A percentile compares a stretch with the other conserved stretches of the same genome.
These are phyloP conservation scores for Drosophila lacicola DNA, from an alignment of 2,888 invertebrate genomes.

Conservation along the genomic window DNA sequence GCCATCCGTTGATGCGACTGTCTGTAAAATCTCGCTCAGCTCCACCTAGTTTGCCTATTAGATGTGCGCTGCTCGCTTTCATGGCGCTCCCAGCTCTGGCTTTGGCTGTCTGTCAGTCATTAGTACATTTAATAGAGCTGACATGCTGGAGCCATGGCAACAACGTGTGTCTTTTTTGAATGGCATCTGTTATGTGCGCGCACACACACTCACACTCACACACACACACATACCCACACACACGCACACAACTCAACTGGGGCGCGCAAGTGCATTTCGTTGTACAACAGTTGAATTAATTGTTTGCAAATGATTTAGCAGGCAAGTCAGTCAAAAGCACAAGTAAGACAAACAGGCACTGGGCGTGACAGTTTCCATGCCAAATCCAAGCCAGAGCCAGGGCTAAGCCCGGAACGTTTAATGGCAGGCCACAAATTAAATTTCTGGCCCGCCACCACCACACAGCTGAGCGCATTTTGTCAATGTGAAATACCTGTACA, in stretches of 20 bases:
- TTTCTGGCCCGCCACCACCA: constrained; percentile 37
- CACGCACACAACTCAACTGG: constrained; percentile 18
- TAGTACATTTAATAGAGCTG: constrained; percentile 57
- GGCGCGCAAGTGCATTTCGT: constrained; percentile 50
- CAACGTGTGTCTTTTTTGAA: constrained; percentile 37
- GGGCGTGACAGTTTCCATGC: not conserved
- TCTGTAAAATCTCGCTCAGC: constrained; percentile 10
- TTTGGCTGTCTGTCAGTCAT: constrained; percentile 47
- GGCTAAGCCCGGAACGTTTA: constrained; percentile 32
- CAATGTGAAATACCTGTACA: constrained; percentile 45
- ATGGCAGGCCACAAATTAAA: constrained; percentile 59
- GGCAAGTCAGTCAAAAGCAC: constrained; percentile 16
- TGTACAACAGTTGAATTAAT: constrained; percentile 52
- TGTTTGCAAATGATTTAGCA: constrained; percentile 60
- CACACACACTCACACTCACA: not conserved
- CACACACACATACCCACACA: not conserved
- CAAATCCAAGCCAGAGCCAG: constrained; percentile 6
- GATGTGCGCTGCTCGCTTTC: constrained; percentile 25
- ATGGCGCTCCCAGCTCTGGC: constrained; percentile 22
- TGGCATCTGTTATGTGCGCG: constrained; percentile 32
- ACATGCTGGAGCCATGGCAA: constrained; percentile 35
- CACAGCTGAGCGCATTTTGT: constrained; percentile 38
- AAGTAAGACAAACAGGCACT: not conserved
- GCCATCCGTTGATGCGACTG: constrained; percentile 1
- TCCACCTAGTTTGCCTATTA: constrained; percentile 32